phyloP scores from a whole-genome alignment of 2,797 vertebrate genomes.

The Acipenser ruthenus region DNA sequence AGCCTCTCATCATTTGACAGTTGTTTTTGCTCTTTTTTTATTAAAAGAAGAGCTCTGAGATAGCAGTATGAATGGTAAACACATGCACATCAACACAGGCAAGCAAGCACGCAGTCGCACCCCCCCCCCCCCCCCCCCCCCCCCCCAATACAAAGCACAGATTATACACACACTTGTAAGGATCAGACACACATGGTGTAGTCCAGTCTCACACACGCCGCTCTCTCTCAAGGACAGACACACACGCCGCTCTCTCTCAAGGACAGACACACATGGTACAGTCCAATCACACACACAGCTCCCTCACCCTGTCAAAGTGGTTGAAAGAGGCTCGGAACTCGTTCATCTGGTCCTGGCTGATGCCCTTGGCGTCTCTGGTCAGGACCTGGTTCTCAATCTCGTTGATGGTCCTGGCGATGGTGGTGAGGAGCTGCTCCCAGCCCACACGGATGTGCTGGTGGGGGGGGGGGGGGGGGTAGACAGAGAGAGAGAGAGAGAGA shows the following conservation, averaged over 20 bases:
- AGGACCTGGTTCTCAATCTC: constrained; percentile 96
- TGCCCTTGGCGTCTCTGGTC: constrained; percentile 94
- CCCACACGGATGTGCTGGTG: constrained; percentile 91
- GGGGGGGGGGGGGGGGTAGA: not conserved
- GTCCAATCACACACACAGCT: not conserved
- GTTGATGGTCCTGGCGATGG: constrained; percentile 92
- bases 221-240: constrained; percentile 2
- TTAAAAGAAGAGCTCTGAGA: no score
- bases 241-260: constrained; percentile 16
- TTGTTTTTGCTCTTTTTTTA: no score
- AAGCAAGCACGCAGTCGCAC: no score
- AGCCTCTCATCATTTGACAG: no score
- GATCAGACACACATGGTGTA: no score
- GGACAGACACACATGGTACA: no score
- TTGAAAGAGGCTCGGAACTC: constrained; percentile 97
- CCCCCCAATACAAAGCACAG: no score
- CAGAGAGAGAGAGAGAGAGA: constrained; percentile 1
- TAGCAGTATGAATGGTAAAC: no score
- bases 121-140: no score
- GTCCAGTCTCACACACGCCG: not conserved
- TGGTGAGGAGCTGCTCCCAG: constrained; percentile 97
- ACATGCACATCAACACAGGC: no score
- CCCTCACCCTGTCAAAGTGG: constrained; percentile 93
- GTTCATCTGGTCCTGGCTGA: constrained; percentile 94
- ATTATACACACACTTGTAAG: no score